Evolutionary conservation across 1,140 invertebrate species (phyloP).

Genomic region (Drosophila sp.): DNA sequence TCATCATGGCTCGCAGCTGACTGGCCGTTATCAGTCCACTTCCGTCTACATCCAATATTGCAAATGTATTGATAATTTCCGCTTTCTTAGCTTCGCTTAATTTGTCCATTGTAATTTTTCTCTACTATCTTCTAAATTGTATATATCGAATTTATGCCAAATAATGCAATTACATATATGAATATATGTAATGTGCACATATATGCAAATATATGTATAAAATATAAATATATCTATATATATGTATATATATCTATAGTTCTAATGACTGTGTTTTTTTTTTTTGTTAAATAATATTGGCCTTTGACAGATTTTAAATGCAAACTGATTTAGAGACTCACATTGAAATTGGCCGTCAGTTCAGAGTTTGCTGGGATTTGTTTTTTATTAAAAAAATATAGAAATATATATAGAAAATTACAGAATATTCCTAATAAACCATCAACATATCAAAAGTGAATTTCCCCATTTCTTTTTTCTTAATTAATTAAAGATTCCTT

Average conservation of each 20-base stretch:
- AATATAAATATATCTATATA: background rate
- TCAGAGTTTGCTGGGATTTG: background rate
- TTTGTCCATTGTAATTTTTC: constrained; percentile 13
- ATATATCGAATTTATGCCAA: constrained; percentile 4
- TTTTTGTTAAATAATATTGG: background rate
- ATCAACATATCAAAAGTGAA: too few species aligned
- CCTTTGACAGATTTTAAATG: background rate
- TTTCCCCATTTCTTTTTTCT: too few species aligned
- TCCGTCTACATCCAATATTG: constrained; percentile 27
- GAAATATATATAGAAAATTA: too few species aligned
- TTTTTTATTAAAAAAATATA: too few species aligned
- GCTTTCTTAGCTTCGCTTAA: constrained; percentile 1
- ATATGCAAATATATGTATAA: background rate
- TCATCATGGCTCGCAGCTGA: constrained; percentile 19
- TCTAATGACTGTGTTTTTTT: background rate
- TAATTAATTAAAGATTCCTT: too few species aligned
- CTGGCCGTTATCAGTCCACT: constrained; percentile 19
- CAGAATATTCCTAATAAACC: too few species aligned
- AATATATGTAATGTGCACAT: background rate
- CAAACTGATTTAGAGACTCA: background rate
- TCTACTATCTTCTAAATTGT: background rate
- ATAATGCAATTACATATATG: background rate
- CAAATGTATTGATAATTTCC: constrained; percentile 18
- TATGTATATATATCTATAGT: background rate
- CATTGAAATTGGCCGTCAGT: background rate